Evolutionary conservation across 2,797 vertebrate genomes (phyloP), one percentile per base, ranked within the genome.

Genomic region (Varecia variegata): DNA sequence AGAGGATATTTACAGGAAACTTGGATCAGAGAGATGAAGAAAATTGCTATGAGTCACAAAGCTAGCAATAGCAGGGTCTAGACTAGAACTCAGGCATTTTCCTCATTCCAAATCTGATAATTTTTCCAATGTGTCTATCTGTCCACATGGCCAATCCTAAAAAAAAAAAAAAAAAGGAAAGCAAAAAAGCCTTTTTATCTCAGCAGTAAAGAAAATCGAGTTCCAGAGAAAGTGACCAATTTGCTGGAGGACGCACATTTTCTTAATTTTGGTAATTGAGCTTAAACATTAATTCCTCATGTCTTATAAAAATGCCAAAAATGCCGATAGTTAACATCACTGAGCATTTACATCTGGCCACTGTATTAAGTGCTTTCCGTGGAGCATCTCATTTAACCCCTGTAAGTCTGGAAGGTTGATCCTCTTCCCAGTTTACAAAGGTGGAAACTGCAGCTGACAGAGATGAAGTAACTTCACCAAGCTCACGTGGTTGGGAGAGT

Each of bases 1-100:
- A 93, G 80, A 96, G 89, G 94, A 96, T 97, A 97, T 97, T 97
- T 97, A 96, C 95, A 93, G 80, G 94, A 96, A 97, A 97, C 89
- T 94, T 97, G 93, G 93, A 97, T 96, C 62, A 50, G 84, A 96
- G 74, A 97, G 43, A 97, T 88, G 91, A 84, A 95, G 89, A 96
- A 97, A 97, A 96, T 91, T 89, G 86, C 83, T 88, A 40, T 98
- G 96, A 97, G 95, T 97, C 96, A 97, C 93, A 95, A 88, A 95
- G 85, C 88, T 91, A 95, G 85, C 83, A 97, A 97, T 86, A 97
- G 94, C 88, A 93, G 84, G 84, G 81, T 95, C 83, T 89, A 95
- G 77, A 96, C 95, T 89, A 54, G 91, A 97, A 95, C 83, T 38
- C 65, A 93, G 58, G 95, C 91, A 58, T 91, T 96, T 83, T 93